These are phyloP conservation scores for Lucilia sericata DNA, from an alignment of 1,140 invertebrate genomes.

Conservation along the genomic window DNA sequence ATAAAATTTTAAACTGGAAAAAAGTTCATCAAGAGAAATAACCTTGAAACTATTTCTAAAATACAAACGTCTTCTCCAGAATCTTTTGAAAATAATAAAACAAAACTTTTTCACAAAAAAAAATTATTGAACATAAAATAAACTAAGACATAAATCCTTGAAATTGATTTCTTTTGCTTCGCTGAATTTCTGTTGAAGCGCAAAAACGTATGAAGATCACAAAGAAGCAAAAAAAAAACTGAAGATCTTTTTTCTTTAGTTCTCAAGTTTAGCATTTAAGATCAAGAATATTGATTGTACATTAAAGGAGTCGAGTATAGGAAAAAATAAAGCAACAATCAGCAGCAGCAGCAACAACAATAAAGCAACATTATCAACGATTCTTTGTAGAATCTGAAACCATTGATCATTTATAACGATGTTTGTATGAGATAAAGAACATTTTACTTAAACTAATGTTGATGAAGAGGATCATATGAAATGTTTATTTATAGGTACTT, in stretches of 20 bases:
- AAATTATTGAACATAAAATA: not conserved
- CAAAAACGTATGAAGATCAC: not conserved
- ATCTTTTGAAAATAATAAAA: no score
- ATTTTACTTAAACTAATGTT: not conserved
- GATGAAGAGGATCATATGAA: not conserved
- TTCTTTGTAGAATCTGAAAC: not conserved
- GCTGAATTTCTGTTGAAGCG: not conserved
- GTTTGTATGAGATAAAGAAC: not conserved
- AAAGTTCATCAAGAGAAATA: no score
- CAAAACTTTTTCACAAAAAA: no score
- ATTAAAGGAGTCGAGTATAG: not conserved
- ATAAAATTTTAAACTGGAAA: no score
- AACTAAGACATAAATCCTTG: not conserved
- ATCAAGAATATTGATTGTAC: not conserved
- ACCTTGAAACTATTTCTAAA: no score
- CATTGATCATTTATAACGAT: conserved; percentile 2
- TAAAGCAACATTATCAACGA: not conserved
- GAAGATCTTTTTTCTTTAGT: not conserved
- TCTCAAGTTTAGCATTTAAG: conserved; percentile 6
- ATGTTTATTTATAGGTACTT: no score
- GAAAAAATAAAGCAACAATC: not conserved
- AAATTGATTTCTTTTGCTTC: conserved; percentile 7
- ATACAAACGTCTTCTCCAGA: no score
- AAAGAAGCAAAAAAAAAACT: not conserved
- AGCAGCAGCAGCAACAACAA: not conserved